Evolutionary conservation across 2,113 vertebrate genomes (phyloP).

Genomic region (Apeltes quadracus): DNA sequence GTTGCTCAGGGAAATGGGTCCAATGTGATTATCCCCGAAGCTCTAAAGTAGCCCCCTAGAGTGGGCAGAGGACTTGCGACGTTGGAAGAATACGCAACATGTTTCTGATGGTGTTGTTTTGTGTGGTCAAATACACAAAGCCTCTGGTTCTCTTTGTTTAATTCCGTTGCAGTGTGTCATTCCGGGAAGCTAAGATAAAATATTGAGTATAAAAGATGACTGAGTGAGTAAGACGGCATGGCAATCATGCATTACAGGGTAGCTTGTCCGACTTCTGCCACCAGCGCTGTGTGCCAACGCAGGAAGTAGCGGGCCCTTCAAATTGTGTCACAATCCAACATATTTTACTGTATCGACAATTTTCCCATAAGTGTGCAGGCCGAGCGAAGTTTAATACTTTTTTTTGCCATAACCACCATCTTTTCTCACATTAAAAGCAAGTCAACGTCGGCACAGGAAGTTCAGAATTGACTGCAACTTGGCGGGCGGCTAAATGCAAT

Average conservation of each 20-base stretch:
- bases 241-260: background rate
- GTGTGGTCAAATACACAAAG: slow-evolving; percentile 35
- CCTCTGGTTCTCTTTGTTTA: slow-evolving; percentile 7
- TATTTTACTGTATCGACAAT: background rate
- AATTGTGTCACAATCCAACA: slow-evolving; percentile 1
- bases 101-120: slow-evolving; percentile 36
- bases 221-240: slow-evolving; percentile 7
- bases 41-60: slow-evolving; percentile 48
- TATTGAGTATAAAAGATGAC: slow-evolving; percentile 12
- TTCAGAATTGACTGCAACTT: background rate
- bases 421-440: background rate
- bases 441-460: background rate
- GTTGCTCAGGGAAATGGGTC: slow-evolving; percentile 36
- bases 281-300: slow-evolving; percentile 10
- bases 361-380: background rate
- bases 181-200: slow-evolving; percentile 28
- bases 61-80: slow-evolving; percentile 46
- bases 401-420: background rate
- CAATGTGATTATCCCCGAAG: slow-evolving; percentile 58
- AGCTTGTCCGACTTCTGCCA: background rate
- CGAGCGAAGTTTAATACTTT: background rate
- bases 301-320: background rate
- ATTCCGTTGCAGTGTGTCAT: slow-evolving; percentile 3
- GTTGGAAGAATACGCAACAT: slow-evolving; percentile 26
- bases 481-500: background rate